Percentiles rank a stretch among this genome's conserved stretches.
Conservation (phyloP, 2,797 vertebrate species). For the Hippopotamyrus pictus region DNA sequence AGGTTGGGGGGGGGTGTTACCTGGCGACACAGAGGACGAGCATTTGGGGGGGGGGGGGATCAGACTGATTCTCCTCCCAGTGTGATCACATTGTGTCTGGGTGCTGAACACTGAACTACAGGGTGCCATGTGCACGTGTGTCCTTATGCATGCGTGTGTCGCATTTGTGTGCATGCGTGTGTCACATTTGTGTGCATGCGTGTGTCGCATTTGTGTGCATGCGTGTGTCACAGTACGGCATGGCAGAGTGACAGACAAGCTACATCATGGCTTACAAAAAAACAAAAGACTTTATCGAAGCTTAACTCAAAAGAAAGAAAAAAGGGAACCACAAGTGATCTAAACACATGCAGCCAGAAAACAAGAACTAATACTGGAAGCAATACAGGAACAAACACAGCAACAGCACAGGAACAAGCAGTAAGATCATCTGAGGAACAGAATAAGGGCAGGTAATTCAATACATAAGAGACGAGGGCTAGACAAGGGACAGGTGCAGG, state of each 20-base stretch:
- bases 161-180: background rate
- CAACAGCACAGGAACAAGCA: background rate
- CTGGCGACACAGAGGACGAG: background rate
- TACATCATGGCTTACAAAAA: background rate
- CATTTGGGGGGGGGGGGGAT: background rate
- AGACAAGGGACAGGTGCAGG: background rate
- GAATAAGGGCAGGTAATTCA: background rate
- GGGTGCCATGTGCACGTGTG: background rate
- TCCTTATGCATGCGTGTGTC: background rate
- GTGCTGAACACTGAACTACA: background rate
- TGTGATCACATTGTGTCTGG: background rate
- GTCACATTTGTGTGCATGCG: background rate
- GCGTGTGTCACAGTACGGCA: background rate
- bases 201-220: background rate
- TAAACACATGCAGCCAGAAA: background rate
- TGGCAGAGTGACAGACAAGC: background rate
- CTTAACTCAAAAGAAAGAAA: background rate
- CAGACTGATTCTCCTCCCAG: background rate
- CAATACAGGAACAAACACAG: background rate
- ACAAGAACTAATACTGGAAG: background rate
- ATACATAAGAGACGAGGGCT: background rate
- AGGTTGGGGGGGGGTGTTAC: background rate
- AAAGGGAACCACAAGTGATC: background rate
- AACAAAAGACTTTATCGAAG: background rate
- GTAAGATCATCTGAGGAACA: background rate